phyloP scores from a whole-genome alignment of 1,140 invertebrate genomes.

The Rhyzopertha dominica region DNA sequence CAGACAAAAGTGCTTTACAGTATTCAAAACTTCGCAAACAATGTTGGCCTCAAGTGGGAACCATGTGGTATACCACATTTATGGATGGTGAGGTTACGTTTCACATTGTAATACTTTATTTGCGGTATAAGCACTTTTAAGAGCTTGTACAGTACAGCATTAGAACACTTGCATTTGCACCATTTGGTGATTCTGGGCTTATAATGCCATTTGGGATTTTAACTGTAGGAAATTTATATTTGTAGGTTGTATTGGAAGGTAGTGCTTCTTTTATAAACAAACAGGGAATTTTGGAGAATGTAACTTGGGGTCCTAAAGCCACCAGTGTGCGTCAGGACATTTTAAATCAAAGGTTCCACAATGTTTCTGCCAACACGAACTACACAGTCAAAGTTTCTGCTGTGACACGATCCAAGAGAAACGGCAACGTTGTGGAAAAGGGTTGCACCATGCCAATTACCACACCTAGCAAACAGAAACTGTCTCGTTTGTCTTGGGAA shows the following conservation, averaged over 20 bases:
- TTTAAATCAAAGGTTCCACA: slow-evolving; percentile 54
- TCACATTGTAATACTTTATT: too few relatives aligned
- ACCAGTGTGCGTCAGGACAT: slow-evolving; percentile 54
- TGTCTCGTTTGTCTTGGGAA: slow-evolving; percentile 63
- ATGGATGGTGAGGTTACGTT: too few relatives aligned
- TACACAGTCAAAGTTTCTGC: slow-evolving; percentile 68
- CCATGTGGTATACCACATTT: too few relatives aligned
- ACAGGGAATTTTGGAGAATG: slow-evolving; percentile 48
- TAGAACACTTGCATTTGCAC: too few relatives aligned
- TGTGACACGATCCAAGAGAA: slow-evolving; percentile 64
- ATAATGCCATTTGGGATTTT: too few relatives aligned
- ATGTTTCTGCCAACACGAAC: slow-evolving; percentile 71
- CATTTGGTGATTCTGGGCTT: too few relatives aligned
- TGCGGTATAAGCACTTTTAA: too few relatives aligned
- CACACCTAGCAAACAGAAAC: slow-evolving; percentile 59
- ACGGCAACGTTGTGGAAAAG: slow-evolving; percentile 56
- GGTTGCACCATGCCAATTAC: slow-evolving; percentile 65
- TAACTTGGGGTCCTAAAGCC: slow-evolving; percentile 55
- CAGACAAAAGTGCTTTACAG: too few relatives aligned
- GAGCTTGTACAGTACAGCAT: too few relatives aligned
- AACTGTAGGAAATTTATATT: slow-evolving; percentile 24
- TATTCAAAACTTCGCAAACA: too few relatives aligned
- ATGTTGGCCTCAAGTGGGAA: too few relatives aligned
- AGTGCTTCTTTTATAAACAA: slow-evolving; percentile 56
- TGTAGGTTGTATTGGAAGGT: slow-evolving; percentile 56